Evolutionary conservation across 2,888 invertebrate genomes (phyloP), one percentile per base, ranked within the genome.

Genomic region (Plagodis pulveraria): DNA sequence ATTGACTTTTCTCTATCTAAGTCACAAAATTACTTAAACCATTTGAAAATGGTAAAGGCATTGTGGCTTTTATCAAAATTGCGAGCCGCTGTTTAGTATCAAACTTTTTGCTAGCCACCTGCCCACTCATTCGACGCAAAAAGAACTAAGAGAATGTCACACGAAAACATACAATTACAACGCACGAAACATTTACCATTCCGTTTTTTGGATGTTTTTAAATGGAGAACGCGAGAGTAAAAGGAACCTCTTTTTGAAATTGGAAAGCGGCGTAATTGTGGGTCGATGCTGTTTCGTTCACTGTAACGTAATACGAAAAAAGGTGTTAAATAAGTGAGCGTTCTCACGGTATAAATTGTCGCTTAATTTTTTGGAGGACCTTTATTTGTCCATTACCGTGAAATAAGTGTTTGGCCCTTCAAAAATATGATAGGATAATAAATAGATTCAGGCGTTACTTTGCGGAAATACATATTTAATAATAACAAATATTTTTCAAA

Each of bases 191-290:
- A 52, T 58, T 58, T 22, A 22, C 22, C 22, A 22, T 22, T 49
- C 47, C 10, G 45, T 47, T 53, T 52, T 62, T 36, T 36, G 38
- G 9, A 2, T 48, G 51, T 56, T 56, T 56, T 52, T 40, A 50
- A 60, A 56, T 47, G 53, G 50, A 38, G 34, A 46, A 36, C 38
- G 58, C 47, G 42, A 44, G 50, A 42, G 56, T 56, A 50, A 64
- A 58, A 40, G 48, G 53, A 22, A 47, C 32, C 41, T 10, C 36
- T 50, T 58, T 62, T 58, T 50, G 9, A 42, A 62, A 65, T 59
- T 57, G 47, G 43, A 56, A 41, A 46, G 53, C 22, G 57, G 8
- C 34, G 43, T 6, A 54, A 47, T 51, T 50, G 34, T 43, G 11
- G 40, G 44, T 46, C 50, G 38, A 11, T 50, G 35, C 5, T 48